Conservation (phyloP, 2,888 invertebrate species). For the Toxonevra muliebris region DNA sequence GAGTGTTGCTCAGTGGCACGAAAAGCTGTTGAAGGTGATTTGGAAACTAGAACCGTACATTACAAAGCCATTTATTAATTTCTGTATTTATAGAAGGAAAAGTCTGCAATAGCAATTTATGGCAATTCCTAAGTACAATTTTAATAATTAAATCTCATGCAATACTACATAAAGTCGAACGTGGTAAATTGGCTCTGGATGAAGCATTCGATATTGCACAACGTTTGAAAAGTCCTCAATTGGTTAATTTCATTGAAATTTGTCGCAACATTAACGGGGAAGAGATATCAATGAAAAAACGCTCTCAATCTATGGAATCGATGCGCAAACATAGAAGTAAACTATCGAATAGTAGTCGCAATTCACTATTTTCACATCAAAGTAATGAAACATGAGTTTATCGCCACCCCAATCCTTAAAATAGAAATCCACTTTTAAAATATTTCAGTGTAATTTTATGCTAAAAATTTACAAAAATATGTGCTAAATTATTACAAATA, state of each 20-base stretch:
- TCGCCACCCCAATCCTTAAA: no score
- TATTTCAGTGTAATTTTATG: no score
- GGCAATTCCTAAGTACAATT: constrained; percentile 54
- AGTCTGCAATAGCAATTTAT: constrained; percentile 51
- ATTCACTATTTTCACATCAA: constrained; percentile 24
- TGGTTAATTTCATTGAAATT: constrained; percentile 51
- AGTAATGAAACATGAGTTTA: background rate
- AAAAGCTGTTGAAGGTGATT: constrained; percentile 46
- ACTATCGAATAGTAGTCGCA: constrained; percentile 35
- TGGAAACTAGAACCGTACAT: background rate
- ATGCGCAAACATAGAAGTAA: constrained; percentile 41
- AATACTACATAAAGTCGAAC: constrained; percentile 54
- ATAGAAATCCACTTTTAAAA: no score
- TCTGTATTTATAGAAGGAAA: constrained; percentile 42
- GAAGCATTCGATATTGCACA: constrained; percentile 47
- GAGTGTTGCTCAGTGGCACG: constrained; percentile 48
- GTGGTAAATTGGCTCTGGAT: constrained; percentile 51
- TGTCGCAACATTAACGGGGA: constrained; percentile 53
- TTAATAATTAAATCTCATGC: constrained; percentile 55
- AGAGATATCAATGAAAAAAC: constrained; percentile 51
- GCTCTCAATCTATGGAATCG: constrained; percentile 44
- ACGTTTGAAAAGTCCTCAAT: constrained; percentile 43
- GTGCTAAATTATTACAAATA: no score
- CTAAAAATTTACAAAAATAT: no score
- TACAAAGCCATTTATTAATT: background rate